Conservation (phyloP, 2,113 vertebrate genomes). For the Neolamprologus kungweensis region DNA sequence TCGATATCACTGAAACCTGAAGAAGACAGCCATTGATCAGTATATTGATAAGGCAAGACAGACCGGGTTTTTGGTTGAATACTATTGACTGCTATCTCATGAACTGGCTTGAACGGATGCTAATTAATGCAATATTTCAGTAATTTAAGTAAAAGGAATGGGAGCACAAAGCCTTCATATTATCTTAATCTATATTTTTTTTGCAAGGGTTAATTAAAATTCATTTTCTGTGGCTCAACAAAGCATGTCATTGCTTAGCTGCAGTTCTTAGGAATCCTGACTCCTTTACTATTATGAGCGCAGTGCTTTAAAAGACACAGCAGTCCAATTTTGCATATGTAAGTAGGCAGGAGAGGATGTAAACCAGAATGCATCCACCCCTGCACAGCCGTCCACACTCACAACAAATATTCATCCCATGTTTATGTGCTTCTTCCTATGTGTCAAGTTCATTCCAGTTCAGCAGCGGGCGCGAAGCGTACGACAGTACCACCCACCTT, state of each 20-base stretch:
- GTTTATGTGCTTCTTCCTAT: conserved; percentile 25
- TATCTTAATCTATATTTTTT: neutral
- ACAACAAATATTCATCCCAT: conserved; percentile 27
- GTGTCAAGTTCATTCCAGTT: conserved; percentile 59
- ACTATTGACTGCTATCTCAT: neutral
- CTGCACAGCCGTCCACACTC: conserved; percentile 8
- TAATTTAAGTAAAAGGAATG: neutral
- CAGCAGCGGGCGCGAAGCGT: conserved; percentile 16
- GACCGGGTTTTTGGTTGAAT: neutral
- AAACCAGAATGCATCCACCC: conserved; percentile 8
- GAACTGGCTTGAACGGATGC: neutral
- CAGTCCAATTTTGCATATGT: neutral
- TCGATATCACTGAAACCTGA: neutral
- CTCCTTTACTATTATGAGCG: neutral
- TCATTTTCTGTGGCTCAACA: neutral
- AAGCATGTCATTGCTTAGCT: neutral
- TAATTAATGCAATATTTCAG: neutral
- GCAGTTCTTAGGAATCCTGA: neutral
- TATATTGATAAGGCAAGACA: neutral
- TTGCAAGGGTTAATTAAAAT: neutral
- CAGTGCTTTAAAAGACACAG: neutral
- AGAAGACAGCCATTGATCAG: conserved; percentile 5
- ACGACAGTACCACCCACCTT: conserved; percentile 57
- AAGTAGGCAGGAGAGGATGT: conserved; percentile 15
- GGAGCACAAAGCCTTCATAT: neutral